Base-by-base conservation (phyloP, 2,113 vertebrate species). In the Brachirus orientalis region DNA sequence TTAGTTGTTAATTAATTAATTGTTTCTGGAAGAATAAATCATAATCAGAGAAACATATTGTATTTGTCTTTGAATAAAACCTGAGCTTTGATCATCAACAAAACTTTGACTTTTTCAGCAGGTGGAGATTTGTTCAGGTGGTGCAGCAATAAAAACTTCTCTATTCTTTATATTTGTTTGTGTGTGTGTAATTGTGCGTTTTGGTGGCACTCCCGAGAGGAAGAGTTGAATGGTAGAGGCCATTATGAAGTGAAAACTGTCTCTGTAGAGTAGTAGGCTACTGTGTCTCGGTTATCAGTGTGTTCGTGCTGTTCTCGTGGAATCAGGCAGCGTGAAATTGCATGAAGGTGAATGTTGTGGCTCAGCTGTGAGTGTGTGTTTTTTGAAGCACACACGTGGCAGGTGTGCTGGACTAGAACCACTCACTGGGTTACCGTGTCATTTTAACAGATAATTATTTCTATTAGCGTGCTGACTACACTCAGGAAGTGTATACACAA, bases 241-340 rank as follows among this genome's bases (percentile, higher is more conserved):
- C 75, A 69, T 77, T 76, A 63, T 79, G 79, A 67, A 75, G 66
- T 70, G 56, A 66, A 86, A 85, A 55, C 53, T 56, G 72, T 76
- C 56, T 82, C 75, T 63, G 75, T 77, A 59, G 70, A 45, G 63
- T 50, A 78, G 64, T 63, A 63, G 71, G 69, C 75, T 73, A 67
- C 63, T 61, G 72, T 72, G 69, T 52, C 83, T 74, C 14, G 40
- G 63, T 86, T 88, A 91, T 90, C 88, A 40, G 86, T 69, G 70
- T 87, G 75, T 83, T 77, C 82, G 86, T 83, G 86, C 88, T 77
- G n/a, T 63, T 74, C 82, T 72, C 37, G 67, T 48, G 61, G 77
- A 88, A 70, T 86, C 90, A 89, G 73, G 83, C 73, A 38, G 70
- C 88, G 86, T 90, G 90, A 91, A 90, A 91, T 91, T 88, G 88